Conservation (phyloP, 2,113 vertebrate genomes). For the Murina feae region DNA sequence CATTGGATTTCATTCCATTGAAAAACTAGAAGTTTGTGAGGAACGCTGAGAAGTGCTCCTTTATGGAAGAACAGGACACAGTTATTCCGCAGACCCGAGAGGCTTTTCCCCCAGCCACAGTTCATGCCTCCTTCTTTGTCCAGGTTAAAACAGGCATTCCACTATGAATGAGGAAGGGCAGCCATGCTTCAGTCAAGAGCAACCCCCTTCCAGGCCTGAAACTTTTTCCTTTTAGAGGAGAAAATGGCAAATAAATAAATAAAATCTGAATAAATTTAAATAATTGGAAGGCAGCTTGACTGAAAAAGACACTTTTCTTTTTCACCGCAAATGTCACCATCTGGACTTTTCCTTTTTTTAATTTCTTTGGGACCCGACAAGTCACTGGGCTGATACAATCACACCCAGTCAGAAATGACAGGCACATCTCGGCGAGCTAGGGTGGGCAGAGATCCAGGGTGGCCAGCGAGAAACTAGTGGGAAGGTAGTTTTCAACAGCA, state of each 20-base stretch:
- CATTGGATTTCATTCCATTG: slow-evolving; percentile 17
- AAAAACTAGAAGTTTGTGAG: background rate
- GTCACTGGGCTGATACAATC: slow-evolving; percentile 77
- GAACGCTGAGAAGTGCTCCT: background rate
- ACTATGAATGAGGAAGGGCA: background rate
- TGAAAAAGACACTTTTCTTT: slow-evolving; percentile 80
- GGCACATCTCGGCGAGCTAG: slow-evolving; percentile 55
- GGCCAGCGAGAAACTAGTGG: slow-evolving; percentile 44
- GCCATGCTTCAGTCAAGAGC: background rate
- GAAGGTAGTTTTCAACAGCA: slow-evolving; percentile 15
- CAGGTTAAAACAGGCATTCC: background rate
- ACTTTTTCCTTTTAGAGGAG: slow-evolving; percentile 57
- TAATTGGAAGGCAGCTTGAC: slow-evolving; percentile 77
- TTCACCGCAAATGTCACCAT: slow-evolving; percentile 79
- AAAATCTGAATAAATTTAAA: slow-evolving; percentile 77
- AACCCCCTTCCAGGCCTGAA: slow-evolving; percentile 6
- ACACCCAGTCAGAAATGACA: slow-evolving; percentile 77
- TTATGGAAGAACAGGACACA: background rate
- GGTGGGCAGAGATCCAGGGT: slow-evolving; percentile 67
- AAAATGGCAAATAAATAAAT: slow-evolving; percentile 76
- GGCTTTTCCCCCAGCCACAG: background rate
- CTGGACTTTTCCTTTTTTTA: slow-evolving; percentile 79
- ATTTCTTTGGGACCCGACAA: slow-evolving; percentile 77
- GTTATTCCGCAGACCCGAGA: rapidly evolving
- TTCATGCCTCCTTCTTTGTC: background rate